Conservation (phyloP, 2,113 vertebrate genomes). For the Neogale vison region DNA sequence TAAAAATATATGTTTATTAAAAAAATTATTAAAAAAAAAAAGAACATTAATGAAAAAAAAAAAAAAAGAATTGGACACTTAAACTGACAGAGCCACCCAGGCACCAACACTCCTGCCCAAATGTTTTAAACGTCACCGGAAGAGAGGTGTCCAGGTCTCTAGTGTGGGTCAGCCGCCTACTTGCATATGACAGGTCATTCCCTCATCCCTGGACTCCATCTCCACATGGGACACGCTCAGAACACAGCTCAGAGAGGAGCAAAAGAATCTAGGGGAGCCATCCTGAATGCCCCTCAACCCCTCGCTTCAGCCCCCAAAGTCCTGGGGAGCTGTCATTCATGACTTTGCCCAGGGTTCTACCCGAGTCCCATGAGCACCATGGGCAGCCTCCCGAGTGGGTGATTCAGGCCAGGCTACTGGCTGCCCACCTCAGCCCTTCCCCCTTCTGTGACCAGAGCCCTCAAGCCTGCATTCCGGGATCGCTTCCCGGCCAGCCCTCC, state of each 20-base stretch:
- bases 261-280: not conserved
- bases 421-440: not conserved
- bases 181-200: not conserved
- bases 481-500: too few relatives aligned
- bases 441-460: accelerated
- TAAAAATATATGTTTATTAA: too few relatives aligned
- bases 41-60: too few relatives aligned
- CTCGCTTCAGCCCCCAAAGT: not conserved
- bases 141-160: not conserved
- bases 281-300: not conserved
- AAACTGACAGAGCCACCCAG: not conserved
- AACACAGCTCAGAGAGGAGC: not conserved
- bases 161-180: not conserved
- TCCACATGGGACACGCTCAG: not conserved
- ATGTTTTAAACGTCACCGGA: not conserved
- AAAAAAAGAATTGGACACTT: not conserved
- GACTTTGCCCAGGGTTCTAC: not conserved
- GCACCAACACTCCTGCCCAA: not conserved
- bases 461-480: not conserved
- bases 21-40: too few relatives aligned
- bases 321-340: not conserved
- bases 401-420: not conserved
- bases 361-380: not conserved
- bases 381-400: not conserved
- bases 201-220: not conserved